Conservation (phyloP, 2,888 invertebrate species). For the Stenchaetothrips biformis region DNA sequence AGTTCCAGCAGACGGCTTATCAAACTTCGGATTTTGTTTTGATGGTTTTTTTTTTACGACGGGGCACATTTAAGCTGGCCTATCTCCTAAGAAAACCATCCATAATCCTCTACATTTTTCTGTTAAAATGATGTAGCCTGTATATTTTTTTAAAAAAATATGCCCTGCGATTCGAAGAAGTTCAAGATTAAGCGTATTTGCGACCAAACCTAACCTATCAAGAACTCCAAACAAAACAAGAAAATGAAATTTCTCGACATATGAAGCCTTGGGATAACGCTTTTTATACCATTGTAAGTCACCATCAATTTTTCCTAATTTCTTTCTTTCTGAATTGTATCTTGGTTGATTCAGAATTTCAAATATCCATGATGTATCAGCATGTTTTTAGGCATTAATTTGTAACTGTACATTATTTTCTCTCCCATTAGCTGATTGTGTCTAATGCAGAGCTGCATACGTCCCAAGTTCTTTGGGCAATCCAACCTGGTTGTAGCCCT, state of each 20-base stretch:
- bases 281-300: not conserved
- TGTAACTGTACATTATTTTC: not conserved
- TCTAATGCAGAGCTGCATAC: conserved; percentile 21
- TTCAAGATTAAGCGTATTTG: not conserved
- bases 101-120: no score
- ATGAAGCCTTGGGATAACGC: not conserved
- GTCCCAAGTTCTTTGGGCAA: conserved; percentile 2
- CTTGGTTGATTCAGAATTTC: not conserved
- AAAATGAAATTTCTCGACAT: not conserved
- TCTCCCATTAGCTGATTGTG: not conserved
- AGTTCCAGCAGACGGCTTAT: no score
- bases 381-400: not conserved
- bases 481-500: not conserved
- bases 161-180: not conserved
- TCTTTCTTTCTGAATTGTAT: not conserved
- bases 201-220: not conserved
- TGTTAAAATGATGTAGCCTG: no score
- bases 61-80: no score
- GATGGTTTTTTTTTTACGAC: no score
- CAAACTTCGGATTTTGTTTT: no score
- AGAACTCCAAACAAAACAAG: not conserved
- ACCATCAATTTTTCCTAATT: not conserved
- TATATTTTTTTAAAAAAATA: not conserved
- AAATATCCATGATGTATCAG: not conserved
- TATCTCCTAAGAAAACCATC: no score